Evolutionary conservation across 2,888 invertebrate species (phyloP).

Genomic region (Prosapia bicincta): DNA sequence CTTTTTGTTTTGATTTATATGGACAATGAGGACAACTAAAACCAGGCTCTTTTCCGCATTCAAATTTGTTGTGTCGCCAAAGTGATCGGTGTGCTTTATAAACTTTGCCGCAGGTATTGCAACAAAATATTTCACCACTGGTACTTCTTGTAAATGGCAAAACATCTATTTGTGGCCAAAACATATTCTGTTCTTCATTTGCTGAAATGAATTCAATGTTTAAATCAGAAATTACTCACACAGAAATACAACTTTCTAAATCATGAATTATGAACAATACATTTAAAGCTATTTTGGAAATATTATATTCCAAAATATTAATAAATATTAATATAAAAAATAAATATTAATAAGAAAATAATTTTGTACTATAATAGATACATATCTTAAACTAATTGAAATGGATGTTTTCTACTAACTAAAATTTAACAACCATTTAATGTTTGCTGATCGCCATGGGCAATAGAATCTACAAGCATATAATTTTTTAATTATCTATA

Average conservation of each 20-base stretch:
- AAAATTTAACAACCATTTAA: too few relatives aligned
- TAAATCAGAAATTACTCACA: neutral
- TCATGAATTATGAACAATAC: too few relatives aligned
- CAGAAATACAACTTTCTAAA: neutral
- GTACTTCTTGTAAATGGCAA: neutral
- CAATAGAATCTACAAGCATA: too few relatives aligned
- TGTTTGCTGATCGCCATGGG: too few relatives aligned
- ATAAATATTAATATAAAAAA: too few relatives aligned
- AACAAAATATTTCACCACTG: constrained; percentile 2
- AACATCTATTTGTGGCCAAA: neutral
- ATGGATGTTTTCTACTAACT: too few relatives aligned
- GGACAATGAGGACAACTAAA: constrained; percentile 31
- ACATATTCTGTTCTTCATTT: neutral
- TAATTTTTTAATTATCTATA: too few relatives aligned
- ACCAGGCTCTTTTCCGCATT: constrained; percentile 34
- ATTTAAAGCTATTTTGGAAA: too few relatives aligned
- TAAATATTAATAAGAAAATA: too few relatives aligned
- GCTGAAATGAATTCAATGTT: neutral
- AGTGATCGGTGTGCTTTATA: constrained; percentile 37
- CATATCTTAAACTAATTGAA: too few relatives aligned
- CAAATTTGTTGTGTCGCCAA: constrained; percentile 33
- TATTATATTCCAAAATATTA: too few relatives aligned
- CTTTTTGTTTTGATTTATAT: constrained; percentile 57
- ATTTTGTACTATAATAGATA: too few relatives aligned
- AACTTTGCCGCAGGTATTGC: constrained; percentile 33